These are phyloP conservation scores for Novumbra hubbsi DNA, from an alignment of 2,797 vertebrate species.

Conservation along the genomic window DNA sequence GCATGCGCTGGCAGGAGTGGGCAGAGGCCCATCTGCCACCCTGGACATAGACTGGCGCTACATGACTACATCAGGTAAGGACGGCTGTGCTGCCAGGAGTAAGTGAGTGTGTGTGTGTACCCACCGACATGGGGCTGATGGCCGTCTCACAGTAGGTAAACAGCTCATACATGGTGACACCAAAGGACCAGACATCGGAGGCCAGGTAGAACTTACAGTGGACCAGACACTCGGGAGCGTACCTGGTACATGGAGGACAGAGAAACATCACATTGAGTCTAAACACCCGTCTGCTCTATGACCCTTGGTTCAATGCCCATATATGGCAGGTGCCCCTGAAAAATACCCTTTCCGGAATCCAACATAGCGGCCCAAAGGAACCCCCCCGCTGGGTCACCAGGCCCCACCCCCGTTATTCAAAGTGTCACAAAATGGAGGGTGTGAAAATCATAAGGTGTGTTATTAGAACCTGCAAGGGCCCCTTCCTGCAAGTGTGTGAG, in stretches of 20 bases:
- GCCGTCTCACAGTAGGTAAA: constrained; percentile 90
- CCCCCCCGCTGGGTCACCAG: too few relatives aligned
- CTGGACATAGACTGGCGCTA: constrained; percentile 51
- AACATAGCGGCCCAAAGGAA: too few relatives aligned
- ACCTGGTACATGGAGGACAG: constrained; percentile 72
- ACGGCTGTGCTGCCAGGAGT: not conserved
- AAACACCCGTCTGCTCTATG: too few relatives aligned
- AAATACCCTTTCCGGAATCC: too few relatives aligned
- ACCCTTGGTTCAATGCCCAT: too few relatives aligned
- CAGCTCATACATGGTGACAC: constrained; percentile 92
- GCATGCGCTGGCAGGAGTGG: constrained; percentile 23
- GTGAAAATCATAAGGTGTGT: too few relatives aligned
- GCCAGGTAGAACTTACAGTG: constrained; percentile 93
- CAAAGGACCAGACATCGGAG: constrained; percentile 97
- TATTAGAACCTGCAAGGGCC: too few relatives aligned
- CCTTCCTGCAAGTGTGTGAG: too few relatives aligned
- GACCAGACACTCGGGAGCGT: constrained; percentile 92
- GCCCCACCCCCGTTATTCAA: too few relatives aligned
- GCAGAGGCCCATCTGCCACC: constrained; percentile 48
- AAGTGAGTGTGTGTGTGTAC: constrained; percentile 40
- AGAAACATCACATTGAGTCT: too few relatives aligned
- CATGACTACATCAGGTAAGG: constrained; percentile 45
- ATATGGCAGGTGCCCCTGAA: too few relatives aligned
- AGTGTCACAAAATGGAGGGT: too few relatives aligned
- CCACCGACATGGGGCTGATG: constrained; percentile 88